Conservation (phyloP, 2,113 vertebrate genomes). For the Toxotes jaculatrix region DNA sequence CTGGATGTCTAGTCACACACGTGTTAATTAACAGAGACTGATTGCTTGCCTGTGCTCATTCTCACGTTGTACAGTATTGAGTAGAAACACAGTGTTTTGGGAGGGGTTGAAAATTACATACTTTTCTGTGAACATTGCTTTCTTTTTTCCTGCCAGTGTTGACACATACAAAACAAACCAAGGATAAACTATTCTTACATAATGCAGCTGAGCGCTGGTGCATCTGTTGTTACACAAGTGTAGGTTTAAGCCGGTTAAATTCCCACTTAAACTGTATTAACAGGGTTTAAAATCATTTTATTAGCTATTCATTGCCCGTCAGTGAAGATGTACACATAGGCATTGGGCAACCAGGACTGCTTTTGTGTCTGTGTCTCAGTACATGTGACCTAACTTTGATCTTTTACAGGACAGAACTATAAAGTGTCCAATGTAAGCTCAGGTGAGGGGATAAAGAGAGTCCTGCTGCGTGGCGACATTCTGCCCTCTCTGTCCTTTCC, state of each 20-base stretch:
- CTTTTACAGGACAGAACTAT: slow-evolving; percentile 30
- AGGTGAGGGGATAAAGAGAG: slow-evolving; percentile 38
- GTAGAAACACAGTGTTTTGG: not conserved
- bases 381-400: slow-evolving; percentile 74
- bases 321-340: not conserved
- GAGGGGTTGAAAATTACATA: not conserved
- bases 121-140: not conserved
- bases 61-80: not conserved
- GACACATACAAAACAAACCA: not conserved
- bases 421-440: slow-evolving; percentile 52
- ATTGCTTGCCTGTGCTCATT: slow-evolving; percentile 27
- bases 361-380: slow-evolving; percentile 15
- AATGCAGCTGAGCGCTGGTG: not conserved
- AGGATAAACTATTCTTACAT: not conserved
- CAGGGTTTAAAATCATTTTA: not conserved
- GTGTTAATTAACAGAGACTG: slow-evolving; percentile 41
- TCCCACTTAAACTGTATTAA: not conserved
- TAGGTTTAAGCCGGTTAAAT: not conserved
- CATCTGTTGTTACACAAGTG: not conserved
- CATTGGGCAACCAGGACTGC: not conserved
- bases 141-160: not conserved
- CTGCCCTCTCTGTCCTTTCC: slow-evolving; percentile 65
- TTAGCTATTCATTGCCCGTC: not conserved
- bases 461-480: slow-evolving; percentile 57
- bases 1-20: slow-evolving; percentile 4